Conservation (phyloP, 2,797 vertebrate genomes). For the Alectoris magna region DNA sequence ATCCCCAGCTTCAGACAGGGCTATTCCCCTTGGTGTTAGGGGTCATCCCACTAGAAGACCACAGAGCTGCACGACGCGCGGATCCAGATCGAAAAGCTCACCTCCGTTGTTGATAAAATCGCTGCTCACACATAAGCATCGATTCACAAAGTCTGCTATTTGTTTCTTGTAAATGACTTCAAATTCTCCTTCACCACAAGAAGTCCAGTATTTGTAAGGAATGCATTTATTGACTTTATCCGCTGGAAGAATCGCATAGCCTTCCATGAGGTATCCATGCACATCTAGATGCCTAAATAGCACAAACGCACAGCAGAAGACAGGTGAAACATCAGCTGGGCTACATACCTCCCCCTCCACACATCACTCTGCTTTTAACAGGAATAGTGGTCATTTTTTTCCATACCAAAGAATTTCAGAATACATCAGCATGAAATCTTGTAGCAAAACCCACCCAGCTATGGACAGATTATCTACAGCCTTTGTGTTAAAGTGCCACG, state of each 20-base stretch:
- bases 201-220: conserved; percentile 91
- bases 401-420: background rate
- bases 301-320: background rate
- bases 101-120: background rate
- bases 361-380: background rate
- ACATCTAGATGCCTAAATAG: conserved; percentile 76
- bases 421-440: background rate
- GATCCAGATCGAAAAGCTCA: background rate
- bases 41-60: background rate
- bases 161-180: conserved; percentile 88
- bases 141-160: conserved; percentile 49
- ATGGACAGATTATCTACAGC: fast-evolving
- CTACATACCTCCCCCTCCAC: fast-evolving
- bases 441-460: background rate
- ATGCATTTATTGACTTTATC: conserved; percentile 36
- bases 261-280: conserved; percentile 86
- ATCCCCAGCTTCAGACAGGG: background rate
- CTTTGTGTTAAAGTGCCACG: fast-evolving
- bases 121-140: conserved; percentile 71
- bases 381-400: background rate
- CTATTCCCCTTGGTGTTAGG: background rate
- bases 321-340: background rate
- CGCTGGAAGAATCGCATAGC: conserved; percentile 69
- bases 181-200: background rate
- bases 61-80: fast-evolving